Evolutionary conservation across 2,888 invertebrate species (phyloP).

Genomic region (Alviniconcha strummeri): DNA sequence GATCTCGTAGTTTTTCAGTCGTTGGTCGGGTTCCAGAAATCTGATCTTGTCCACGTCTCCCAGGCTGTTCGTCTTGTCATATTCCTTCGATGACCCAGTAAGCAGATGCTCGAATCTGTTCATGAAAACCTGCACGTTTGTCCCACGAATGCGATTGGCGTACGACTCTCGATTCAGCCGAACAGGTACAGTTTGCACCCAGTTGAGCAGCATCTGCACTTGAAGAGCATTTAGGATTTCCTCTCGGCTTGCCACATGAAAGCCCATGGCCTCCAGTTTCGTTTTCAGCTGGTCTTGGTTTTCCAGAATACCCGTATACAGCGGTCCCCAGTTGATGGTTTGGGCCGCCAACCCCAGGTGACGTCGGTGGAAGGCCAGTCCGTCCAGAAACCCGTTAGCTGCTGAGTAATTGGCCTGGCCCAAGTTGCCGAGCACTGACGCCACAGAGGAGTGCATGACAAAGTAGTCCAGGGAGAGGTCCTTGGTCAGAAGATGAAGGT

Average conservation of each 20-base stretch:
- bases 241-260: constrained; percentile 28
- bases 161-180: background rate
- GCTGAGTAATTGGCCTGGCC: constrained; percentile 61
- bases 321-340: constrained; percentile 60
- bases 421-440: constrained; percentile 54
- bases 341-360: constrained; percentile 48
- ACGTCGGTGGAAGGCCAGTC: constrained; percentile 53
- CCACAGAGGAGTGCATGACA: constrained; percentile 59
- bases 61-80: too few relatives aligned
- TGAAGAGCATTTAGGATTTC: constrained; percentile 27
- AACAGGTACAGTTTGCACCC: constrained; percentile 7
- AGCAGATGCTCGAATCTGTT: background rate
- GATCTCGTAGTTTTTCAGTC: constrained; percentile 31
- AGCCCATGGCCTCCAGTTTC: constrained; percentile 35
- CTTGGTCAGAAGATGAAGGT: constrained; percentile 52
- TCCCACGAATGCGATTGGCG: background rate
- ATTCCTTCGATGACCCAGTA: background rate
- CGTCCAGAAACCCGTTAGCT: constrained; percentile 58
- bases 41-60: background rate
- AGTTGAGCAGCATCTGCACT: constrained; percentile 11
- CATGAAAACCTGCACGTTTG: background rate
- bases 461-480: constrained; percentile 54
- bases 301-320: constrained; percentile 50
- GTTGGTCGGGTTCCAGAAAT: background rate
- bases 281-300: constrained; percentile 15